Percentiles rank a stretch among this genome's conserved stretches.
phyloP scores from a whole-genome alignment of 1,140 invertebrate genomes.

The Drosophila aff. region DNA sequence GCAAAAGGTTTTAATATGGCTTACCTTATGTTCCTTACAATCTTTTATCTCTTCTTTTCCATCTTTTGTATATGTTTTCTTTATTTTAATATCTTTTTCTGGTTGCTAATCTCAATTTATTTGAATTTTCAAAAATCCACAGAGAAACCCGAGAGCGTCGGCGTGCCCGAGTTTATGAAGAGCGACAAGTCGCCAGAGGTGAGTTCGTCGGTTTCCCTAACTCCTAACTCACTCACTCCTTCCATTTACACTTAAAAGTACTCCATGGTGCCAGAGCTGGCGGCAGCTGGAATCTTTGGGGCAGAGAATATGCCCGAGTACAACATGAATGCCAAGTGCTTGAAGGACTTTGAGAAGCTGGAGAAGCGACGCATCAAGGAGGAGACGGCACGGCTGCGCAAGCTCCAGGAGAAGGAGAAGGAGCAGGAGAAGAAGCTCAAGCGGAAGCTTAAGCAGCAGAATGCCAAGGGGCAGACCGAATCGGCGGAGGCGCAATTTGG shows the following conservation, averaged over 20 bases:
- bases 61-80: background rate
- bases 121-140: background rate
- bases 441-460: constrained; percentile 88
- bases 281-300: constrained; percentile 85
- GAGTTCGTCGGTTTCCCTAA: constrained; percentile 32
- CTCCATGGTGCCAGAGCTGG: constrained; percentile 87
- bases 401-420: constrained; percentile 90
- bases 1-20: background rate
- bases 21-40: too few species aligned
- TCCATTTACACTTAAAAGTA: constrained; percentile 83
- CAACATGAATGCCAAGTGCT: constrained; percentile 89
- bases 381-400: constrained; percentile 88
- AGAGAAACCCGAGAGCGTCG: constrained; percentile 70
- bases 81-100: too few species aligned
- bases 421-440: constrained; percentile 91
- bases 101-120: background rate
- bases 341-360: constrained; percentile 91
- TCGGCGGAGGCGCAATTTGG: constrained; percentile 85
- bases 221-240: background rate
- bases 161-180: constrained; percentile 73
- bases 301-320: constrained; percentile 87
- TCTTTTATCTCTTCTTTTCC: too few species aligned
- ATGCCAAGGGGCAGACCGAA: constrained; percentile 85
- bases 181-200: constrained; percentile 89
- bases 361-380: constrained; percentile 91